phyloP scores from a whole-genome alignment of 1,140 invertebrate species.

The Ylistrum balloti region DNA sequence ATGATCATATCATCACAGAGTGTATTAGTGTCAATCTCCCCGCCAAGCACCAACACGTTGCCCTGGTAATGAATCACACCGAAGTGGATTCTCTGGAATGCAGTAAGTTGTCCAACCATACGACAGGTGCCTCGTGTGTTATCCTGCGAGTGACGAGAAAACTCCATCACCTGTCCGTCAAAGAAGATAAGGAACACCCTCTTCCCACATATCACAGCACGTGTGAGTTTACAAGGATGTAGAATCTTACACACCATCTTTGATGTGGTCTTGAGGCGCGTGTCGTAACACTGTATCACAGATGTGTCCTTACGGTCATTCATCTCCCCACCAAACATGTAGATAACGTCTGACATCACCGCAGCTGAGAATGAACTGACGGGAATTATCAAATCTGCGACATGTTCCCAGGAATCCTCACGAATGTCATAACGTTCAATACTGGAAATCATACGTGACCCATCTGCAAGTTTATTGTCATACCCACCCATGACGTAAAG shows the following conservation, averaged over 20 bases:
- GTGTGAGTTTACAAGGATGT: slow-evolving; percentile 74
- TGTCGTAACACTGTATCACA: slow-evolving; percentile 77
- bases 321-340: slow-evolving; percentile 77
- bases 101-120: slow-evolving; percentile 70
- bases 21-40: slow-evolving; percentile 71
- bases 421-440: slow-evolving; percentile 76
- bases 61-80: slow-evolving; percentile 75
- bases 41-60: slow-evolving; percentile 72
- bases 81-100: slow-evolving; percentile 76
- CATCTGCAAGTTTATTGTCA: slow-evolving; percentile 73
- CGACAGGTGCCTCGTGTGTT: slow-evolving; percentile 54
- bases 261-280: slow-evolving; percentile 63
- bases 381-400: slow-evolving; percentile 67
- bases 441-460: slow-evolving; percentile 69
- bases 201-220: slow-evolving; percentile 71
- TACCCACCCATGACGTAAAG: slow-evolving; percentile 76
- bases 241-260: slow-evolving; percentile 71
- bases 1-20: slow-evolving; percentile 73
- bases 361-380: slow-evolving; percentile 77
- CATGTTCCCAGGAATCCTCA: slow-evolving; percentile 73
- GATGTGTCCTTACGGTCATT: slow-evolving; percentile 75
- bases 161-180: slow-evolving; percentile 75
- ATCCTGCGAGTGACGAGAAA: slow-evolving; percentile 57
- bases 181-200: slow-evolving; percentile 75
- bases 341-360: slow-evolving; percentile 71